Conservation (phyloP, 2,113 vertebrate species). For the Paraplagusia blochii region DNA sequence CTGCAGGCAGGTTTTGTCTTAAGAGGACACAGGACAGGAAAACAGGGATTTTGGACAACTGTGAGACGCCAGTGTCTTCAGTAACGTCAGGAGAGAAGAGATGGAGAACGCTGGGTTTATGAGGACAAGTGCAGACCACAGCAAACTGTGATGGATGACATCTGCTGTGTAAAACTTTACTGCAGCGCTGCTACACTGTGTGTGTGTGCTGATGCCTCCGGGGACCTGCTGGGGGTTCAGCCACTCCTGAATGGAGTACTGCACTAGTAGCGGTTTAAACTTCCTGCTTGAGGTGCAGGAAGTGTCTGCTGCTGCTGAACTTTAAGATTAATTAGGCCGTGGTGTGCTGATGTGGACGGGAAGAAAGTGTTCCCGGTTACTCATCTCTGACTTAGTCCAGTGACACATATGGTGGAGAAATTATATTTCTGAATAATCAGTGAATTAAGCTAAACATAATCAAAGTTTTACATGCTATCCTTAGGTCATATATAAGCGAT, state of each 20-base stretch:
- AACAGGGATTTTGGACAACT: background rate
- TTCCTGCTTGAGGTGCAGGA: background rate
- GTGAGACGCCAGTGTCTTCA: background rate
- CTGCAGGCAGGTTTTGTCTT: too few relatives aligned
- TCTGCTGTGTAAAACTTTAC: background rate
- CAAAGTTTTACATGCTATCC: too few relatives aligned
- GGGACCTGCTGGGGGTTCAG: background rate
- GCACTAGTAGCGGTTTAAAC: background rate
- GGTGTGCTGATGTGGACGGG: background rate
- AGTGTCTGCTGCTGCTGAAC: conserved; percentile 1
- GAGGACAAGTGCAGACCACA: conserved; percentile 8
- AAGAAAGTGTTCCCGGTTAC: conserved; percentile 6
- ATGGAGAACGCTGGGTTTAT: background rate
- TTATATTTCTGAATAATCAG: too few relatives aligned
- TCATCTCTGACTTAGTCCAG: too few relatives aligned
- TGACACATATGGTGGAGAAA: too few relatives aligned
- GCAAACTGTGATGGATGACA: conserved; percentile 6
- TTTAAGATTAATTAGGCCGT: conserved; percentile 36
- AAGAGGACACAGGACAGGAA: too few relatives aligned
- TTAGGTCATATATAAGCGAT: too few relatives aligned
- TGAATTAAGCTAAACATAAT: too few relatives aligned
- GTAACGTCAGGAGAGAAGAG: background rate
- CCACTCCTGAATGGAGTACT: background rate
- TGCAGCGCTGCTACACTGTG: background rate
- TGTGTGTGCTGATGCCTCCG: background rate